Percentiles rank a stretch among this genome's conserved stretches.
Conservation (phyloP, 2,888 invertebrate genomes). For the Scaptomyza caliginosa region DNA sequence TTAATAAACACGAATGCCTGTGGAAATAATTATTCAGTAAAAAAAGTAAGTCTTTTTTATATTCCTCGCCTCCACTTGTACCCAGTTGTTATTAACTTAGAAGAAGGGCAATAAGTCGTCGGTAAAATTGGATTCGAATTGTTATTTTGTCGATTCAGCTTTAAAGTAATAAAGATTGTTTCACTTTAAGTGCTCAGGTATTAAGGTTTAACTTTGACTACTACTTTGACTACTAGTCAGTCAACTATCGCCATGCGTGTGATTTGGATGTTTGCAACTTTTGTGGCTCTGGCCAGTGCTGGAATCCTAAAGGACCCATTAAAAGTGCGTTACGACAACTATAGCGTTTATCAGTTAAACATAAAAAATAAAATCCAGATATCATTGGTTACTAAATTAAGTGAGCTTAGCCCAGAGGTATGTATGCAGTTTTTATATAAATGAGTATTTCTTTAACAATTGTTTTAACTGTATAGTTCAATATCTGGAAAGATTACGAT, state of each 20-base stretch:
- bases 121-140: constrained; percentile 25
- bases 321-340: constrained; percentile 81
- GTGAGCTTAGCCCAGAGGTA: constrained; percentile 41
- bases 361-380: constrained; percentile 85
- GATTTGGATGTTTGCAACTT: constrained; percentile 53
- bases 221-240: constrained; percentile 31
- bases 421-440: neutral
- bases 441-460: neutral
- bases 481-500: constrained; percentile 80
- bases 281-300: constrained; percentile 59
- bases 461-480: constrained; percentile 54
- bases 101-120: too few relatives aligned
- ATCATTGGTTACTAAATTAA: constrained; percentile 73
- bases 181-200: constrained; percentile 9
- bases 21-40: too few relatives aligned
- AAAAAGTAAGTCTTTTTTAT: too few relatives aligned
- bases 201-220: constrained; percentile 2
- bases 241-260: constrained; percentile 53
- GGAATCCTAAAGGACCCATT: constrained; percentile 38
- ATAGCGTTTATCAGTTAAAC: constrained; percentile 77
- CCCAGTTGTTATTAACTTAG: neutral
- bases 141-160: constrained; percentile 23
- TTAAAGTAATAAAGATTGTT: constrained; percentile 46
- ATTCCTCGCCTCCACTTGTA: too few relatives aligned
- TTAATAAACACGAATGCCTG: too few relatives aligned